A percentile compares a stretch with the other conserved stretches of the same genome.
Conservation (phyloP, 2,797 vertebrate genomes). For the Emydoidea blandingii region DNA sequence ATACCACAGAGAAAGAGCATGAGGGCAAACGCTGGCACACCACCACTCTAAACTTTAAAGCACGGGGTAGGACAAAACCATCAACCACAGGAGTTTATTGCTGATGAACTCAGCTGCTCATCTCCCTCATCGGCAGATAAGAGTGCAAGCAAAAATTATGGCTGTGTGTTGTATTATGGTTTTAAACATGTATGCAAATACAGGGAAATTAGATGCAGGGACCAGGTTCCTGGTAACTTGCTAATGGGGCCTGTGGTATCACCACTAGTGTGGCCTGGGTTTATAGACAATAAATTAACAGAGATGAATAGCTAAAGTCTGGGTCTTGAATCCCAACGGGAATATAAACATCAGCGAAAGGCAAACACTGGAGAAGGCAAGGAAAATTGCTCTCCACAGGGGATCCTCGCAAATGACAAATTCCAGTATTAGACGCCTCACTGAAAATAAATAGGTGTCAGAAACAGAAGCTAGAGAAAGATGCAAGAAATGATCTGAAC, state of each 20-base stretch:
- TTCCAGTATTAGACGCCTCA: slow-evolving; percentile 12
- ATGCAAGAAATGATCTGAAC: background rate
- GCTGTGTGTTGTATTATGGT: background rate
- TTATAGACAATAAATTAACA: slow-evolving; percentile 21
- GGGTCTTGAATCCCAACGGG: background rate
- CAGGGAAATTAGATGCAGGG: background rate
- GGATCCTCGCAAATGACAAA: background rate
- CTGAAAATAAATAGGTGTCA: background rate
- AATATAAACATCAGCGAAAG: slow-evolving; percentile 39
- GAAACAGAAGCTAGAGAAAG: background rate
- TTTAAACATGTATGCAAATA: background rate
- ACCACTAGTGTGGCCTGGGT: background rate
- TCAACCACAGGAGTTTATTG: background rate
- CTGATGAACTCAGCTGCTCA: background rate
- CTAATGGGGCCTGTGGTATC: accelerated
- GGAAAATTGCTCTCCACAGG: slow-evolving; percentile 1
- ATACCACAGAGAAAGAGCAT: background rate
- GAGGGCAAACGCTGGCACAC: background rate
- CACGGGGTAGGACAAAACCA: background rate
- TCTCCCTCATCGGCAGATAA: background rate
- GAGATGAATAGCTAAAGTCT: background rate
- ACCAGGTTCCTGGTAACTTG: background rate
- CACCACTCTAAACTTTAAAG: background rate
- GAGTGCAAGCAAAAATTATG: background rate
- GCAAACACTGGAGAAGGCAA: background rate